phyloP scores from a whole-genome alignment of 2,888 invertebrate species.

The Pantelozetes paolii region DNA sequence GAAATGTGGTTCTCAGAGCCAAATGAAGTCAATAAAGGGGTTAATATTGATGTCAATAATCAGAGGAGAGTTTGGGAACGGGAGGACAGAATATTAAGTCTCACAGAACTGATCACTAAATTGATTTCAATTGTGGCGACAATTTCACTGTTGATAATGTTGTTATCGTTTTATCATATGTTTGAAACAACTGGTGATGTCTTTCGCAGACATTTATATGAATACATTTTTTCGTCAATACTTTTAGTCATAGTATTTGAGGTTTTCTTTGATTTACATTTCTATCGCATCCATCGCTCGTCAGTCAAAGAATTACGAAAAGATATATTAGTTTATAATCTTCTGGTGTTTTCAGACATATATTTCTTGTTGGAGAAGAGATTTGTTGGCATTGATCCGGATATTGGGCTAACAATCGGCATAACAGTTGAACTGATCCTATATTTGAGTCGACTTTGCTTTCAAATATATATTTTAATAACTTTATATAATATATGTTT shows the following conservation, averaged over 20 bases:
- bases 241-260: background rate
- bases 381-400: background rate
- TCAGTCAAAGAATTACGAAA: background rate
- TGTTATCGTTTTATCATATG: background rate
- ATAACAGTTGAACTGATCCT: background rate
- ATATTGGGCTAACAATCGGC: background rate
- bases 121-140: background rate
- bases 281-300: background rate
- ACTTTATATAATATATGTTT: too few relatives aligned
- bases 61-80: too few relatives aligned
- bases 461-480: background rate
- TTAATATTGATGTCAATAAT: too few relatives aligned
- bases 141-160: background rate
- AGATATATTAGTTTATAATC: background rate
- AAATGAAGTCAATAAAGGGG: too few relatives aligned
- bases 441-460: background rate
- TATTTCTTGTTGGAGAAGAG: background rate
- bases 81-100: background rate
- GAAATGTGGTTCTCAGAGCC: background rate
- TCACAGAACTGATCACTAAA: too few relatives aligned
- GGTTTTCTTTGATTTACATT: background rate
- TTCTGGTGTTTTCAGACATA: background rate
- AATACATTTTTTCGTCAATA: background rate
- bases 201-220: background rate
- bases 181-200: background rate